Evolutionary conservation across 2,888 invertebrate genomes (phyloP).

Genomic region (Cremastinae sp.): DNA sequence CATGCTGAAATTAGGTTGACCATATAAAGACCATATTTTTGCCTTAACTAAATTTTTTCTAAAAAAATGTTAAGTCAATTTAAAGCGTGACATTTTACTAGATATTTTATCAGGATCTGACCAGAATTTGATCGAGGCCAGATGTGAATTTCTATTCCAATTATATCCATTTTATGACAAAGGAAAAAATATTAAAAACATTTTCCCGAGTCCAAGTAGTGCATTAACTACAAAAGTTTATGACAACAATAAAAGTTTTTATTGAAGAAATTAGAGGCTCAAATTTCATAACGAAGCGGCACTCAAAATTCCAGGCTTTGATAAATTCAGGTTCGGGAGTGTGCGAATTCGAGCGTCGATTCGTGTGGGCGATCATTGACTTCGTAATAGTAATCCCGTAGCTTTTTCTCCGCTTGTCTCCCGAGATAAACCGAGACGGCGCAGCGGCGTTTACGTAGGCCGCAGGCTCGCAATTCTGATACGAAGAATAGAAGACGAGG

Average conservation of each 20-base stretch:
- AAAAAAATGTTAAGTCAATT: too few species aligned
- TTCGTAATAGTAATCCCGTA: constrained; percentile 45
- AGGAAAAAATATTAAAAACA: too few species aligned
- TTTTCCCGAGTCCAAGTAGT: too few species aligned
- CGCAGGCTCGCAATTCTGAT: constrained; percentile 47
- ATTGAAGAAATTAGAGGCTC: background rate
- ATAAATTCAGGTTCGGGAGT: constrained; percentile 33
- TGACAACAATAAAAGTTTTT: background rate
- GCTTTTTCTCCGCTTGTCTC: constrained; percentile 46
- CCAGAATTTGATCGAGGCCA: too few species aligned
- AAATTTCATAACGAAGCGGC: background rate
- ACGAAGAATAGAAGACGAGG: constrained; percentile 46
- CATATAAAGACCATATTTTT: too few species aligned
- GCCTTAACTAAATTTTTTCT: too few species aligned
- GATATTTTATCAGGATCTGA: too few species aligned
- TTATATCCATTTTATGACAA: too few species aligned
- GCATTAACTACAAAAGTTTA: too few species aligned
- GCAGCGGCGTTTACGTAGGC: constrained; percentile 56
- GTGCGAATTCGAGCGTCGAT: constrained; percentile 47
- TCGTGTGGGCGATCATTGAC: constrained; percentile 54
- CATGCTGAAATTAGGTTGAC: too few species aligned
- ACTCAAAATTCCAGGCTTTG: constrained; percentile 11
- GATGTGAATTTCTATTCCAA: too few species aligned
- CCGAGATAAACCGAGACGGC: constrained; percentile 46
- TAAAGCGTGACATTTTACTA: too few species aligned